Conservation (phyloP, 2,888 invertebrate genomes). For the Caradrina kadenii region DNA sequence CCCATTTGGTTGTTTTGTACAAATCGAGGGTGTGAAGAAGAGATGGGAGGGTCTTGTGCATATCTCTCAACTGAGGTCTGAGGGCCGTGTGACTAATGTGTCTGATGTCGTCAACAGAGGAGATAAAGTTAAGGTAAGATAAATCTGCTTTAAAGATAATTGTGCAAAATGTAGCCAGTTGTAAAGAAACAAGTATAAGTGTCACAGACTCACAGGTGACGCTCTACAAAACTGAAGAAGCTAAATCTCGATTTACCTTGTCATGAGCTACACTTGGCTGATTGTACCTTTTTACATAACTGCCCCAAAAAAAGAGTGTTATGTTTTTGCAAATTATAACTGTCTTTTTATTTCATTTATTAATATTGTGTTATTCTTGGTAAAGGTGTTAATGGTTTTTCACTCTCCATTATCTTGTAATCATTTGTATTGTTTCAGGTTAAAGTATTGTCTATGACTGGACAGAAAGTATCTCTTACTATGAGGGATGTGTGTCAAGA, state of each 20-base stretch:
- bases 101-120: slow-evolving; percentile 98
- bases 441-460: slow-evolving; percentile 97
- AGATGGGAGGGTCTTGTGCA: slow-evolving; percentile 99
- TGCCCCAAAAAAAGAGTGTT: too few relatives aligned
- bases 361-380: too few relatives aligned
- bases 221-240: too few relatives aligned
- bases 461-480: slow-evolving; percentile 98
- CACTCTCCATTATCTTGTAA: background rate
- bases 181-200: too few relatives aligned
- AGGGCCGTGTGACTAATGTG: slow-evolving; percentile 98
- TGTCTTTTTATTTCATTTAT: too few relatives aligned
- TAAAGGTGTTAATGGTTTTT: too few relatives aligned
- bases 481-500: slow-evolving; percentile 99
- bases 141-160: background rate
- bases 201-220: too few relatives aligned
- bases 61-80: slow-evolving; percentile 97
- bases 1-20: slow-evolving; percentile 99
- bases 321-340: too few relatives aligned
- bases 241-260: too few relatives aligned
- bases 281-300: too few relatives aligned
- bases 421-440: slow-evolving; percentile 81
- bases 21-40: slow-evolving; percentile 96
- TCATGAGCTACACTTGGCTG: too few relatives aligned
- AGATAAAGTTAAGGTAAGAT: slow-evolving; percentile 94
- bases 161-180: too few relatives aligned